These are phyloP conservation scores for Patella vulgata DNA, from an alignment of 1,140 invertebrate species.

Conservation along the genomic window DNA sequence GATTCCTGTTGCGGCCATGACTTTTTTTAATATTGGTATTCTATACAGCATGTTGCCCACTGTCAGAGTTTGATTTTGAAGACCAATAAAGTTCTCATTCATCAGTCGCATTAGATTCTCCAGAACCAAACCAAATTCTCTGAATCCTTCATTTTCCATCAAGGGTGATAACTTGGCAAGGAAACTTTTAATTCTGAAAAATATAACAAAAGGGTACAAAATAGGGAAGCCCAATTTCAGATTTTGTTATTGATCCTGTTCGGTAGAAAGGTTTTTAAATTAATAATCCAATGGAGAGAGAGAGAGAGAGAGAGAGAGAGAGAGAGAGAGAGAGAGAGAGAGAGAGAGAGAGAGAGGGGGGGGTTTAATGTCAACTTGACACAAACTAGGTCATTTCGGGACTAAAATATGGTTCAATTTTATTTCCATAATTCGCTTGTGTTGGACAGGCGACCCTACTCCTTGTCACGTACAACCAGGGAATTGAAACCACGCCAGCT, in stretches of 20 bases:
- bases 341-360: too few species aligned
- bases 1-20: constrained; percentile 24
- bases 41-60: constrained; percentile 22
- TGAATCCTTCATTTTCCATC: constrained; percentile 18
- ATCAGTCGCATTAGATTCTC: constrained; percentile 24
- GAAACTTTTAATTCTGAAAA: constrained; percentile 23
- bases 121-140: constrained; percentile 21
- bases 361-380: too few species aligned
- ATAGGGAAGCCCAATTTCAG: too few species aligned
- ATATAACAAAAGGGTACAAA: too few species aligned
- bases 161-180: constrained; percentile 10
- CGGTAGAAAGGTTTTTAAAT: neutral
- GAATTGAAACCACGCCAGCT: too few species aligned
- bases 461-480: too few species aligned
- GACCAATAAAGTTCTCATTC: constrained; percentile 22
- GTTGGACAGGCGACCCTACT: neutral
- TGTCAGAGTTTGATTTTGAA: constrained; percentile 24
- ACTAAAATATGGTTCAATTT: too few species aligned
- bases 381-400: too few species aligned
- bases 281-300: too few species aligned
- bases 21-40: constrained; percentile 22
- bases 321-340: neutral
- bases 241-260: neutral
- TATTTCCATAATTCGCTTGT: neutral
- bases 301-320: neutral